phyloP scores from a whole-genome alignment of 2,797 vertebrate genomes.

The Malacoraja senta region DNA sequence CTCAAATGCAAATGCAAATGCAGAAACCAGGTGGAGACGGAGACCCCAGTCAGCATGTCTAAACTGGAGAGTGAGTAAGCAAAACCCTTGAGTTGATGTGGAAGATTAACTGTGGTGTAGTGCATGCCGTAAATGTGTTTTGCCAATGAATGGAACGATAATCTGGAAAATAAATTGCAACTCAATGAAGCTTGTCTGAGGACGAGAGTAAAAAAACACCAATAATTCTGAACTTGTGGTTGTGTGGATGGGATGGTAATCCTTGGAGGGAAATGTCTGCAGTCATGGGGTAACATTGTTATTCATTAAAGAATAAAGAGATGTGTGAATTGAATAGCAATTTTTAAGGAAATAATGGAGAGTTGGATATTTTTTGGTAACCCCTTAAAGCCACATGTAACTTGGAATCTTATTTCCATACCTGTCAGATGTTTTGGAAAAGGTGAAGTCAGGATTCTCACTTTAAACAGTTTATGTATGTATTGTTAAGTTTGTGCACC shows the following conservation, averaged over 20 bases:
- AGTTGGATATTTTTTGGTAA: background rate
- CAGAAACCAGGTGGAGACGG: conserved; percentile 63
- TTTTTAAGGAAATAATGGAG: background rate
- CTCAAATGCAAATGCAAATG: conserved; percentile 88
- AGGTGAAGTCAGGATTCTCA: background rate
- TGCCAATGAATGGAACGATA: background rate
- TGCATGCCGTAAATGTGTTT: background rate
- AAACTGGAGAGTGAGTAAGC: conserved; percentile 41
- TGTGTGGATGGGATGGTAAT: background rate
- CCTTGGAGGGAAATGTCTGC: background rate
- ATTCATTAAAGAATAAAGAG: background rate
- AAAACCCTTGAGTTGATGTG: background rate
- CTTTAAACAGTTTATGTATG: too few relatives aligned
- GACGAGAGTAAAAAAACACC: background rate
- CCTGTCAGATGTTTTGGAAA: too few relatives aligned
- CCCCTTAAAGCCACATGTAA: background rate
- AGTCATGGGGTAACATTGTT: background rate
- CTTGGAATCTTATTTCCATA: background rate
- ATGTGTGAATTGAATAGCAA: background rate
- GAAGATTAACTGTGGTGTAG: background rate
- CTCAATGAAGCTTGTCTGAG: background rate
- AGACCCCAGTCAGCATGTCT: conserved; percentile 59
- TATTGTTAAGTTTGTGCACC: too few relatives aligned
- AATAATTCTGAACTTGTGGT: background rate
- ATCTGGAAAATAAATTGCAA: background rate